A percentile compares a stretch with the other conserved stretches of the same genome.
These are phyloP conservation scores for Caradrina clavipalpis DNA, from an alignment of 2,888 invertebrate genomes.

Conservation along the genomic window DNA sequence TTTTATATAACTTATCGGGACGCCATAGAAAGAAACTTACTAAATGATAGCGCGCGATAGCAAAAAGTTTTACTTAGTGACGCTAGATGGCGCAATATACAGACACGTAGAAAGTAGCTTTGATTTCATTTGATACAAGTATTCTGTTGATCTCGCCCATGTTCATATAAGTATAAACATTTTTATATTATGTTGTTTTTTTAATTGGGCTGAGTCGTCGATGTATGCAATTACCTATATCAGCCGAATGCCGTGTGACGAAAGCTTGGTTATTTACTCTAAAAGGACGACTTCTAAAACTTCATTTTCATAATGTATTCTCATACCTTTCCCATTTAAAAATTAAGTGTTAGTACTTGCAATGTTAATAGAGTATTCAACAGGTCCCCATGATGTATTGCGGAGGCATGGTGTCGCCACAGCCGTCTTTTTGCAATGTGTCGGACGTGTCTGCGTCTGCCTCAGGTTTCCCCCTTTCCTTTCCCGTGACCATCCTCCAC, in stretches of 20 bases:
- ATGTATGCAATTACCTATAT: slow-evolving; percentile 20
- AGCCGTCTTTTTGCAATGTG: slow-evolving; percentile 88
- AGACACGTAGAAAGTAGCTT: neutral
- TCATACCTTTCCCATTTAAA: neutral
- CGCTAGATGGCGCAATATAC: slow-evolving; percentile 44
- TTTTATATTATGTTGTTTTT: slow-evolving; percentile 4
- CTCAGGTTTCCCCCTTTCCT: slow-evolving; percentile 78
- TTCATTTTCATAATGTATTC: slow-evolving; percentile 2
- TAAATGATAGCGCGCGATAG: no score
- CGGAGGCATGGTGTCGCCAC: slow-evolving; percentile 87
- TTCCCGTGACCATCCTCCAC: slow-evolving; percentile 30
- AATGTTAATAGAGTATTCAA: slow-evolving; percentile 47
- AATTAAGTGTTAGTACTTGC: neutral
- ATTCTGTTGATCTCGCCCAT: slow-evolving; percentile 11
- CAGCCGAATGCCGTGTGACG: slow-evolving; percentile 52
- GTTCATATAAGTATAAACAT: slow-evolving; percentile 6
- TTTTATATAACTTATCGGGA: neutral
- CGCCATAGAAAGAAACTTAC: neutral
- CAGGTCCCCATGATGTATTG: slow-evolving; percentile 89
- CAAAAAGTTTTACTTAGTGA: slow-evolving; percentile 8
- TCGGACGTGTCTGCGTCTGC: slow-evolving; percentile 85
- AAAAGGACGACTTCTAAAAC: neutral
- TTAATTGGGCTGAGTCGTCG: slow-evolving; percentile 34
- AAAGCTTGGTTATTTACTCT: slow-evolving; percentile 1
- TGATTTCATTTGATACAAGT: slow-evolving; percentile 13